phyloP scores from a whole-genome alignment of 2,888 invertebrate genomes.

The Brachyopa scutellaris region DNA sequence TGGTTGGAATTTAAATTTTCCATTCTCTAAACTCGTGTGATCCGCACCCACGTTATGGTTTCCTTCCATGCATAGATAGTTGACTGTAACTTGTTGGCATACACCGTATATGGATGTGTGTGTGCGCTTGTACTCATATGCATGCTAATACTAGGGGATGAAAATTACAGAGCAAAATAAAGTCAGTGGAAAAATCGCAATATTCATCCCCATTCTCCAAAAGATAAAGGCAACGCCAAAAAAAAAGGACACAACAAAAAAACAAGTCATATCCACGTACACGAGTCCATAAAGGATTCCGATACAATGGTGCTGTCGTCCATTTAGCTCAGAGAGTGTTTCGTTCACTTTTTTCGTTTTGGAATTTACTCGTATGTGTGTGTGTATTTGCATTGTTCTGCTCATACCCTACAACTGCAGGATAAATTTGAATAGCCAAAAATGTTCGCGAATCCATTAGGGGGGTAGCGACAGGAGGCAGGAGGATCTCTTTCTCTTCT shows the following conservation, averaged over 20 bases:
- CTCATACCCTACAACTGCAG: slow-evolving; percentile 34
- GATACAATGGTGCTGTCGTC: slow-evolving; percentile 69
- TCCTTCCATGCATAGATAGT: slow-evolving; percentile 27
- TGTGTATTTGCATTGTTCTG: slow-evolving; percentile 56
- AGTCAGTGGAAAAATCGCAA: slow-evolving; percentile 36
- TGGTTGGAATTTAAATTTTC: slow-evolving; percentile 66
- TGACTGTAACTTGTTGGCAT: slow-evolving; percentile 48
- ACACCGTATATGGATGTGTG: neutral
- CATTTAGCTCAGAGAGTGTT: slow-evolving; percentile 59
- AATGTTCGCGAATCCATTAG: slow-evolving; percentile 71
- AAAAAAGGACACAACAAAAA: neutral
- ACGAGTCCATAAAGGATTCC: slow-evolving; percentile 58
- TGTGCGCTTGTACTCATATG: slow-evolving; percentile 12
- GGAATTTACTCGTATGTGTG: slow-evolving; percentile 6
- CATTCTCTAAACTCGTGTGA: neutral
- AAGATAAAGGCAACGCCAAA: slow-evolving; percentile 49
- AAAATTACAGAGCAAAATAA: slow-evolving; percentile 59
- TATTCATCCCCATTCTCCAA: slow-evolving; percentile 29
- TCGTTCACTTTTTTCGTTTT: slow-evolving; percentile 15
- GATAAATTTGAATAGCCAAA: slow-evolving; percentile 70
- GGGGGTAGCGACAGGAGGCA: slow-evolving; percentile 19
- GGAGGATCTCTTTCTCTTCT: too few relatives aligned
- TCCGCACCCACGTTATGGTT: slow-evolving; percentile 4
- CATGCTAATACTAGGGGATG: slow-evolving; percentile 59
- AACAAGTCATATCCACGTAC: slow-evolving; percentile 28